Percentiles rank a stretch among this genome's conserved stretches.
phyloP scores from a whole-genome alignment of 2,113 vertebrate species.

The Oreochromis tanganicae region DNA sequence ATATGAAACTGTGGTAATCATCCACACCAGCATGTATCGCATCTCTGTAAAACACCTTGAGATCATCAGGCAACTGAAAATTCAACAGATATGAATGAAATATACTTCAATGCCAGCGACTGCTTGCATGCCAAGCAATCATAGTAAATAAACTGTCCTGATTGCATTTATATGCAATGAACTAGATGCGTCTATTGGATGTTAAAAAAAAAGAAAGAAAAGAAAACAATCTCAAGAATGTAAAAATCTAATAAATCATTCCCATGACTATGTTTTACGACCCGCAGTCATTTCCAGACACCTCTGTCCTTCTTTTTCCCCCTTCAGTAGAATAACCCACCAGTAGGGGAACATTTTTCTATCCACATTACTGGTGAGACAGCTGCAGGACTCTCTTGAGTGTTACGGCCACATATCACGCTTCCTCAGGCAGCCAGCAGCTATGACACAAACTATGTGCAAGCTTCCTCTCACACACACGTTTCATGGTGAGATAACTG shows the following conservation, averaged over 20 bases:
- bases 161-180: neutral
- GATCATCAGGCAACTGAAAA: neutral
- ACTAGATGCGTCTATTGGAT: neutral
- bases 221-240: conserved; percentile 27
- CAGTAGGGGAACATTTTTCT: conserved; percentile 21
- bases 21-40: neutral
- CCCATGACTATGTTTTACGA: conserved; percentile 12
- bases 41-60: neutral
- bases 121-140: neutral
- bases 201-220: neutral
- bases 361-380: conserved; percentile 11
- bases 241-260: conserved; percentile 36
- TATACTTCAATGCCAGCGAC: neutral
- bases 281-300: conserved; percentile 8
- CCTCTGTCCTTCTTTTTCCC: neutral
- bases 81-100: neutral
- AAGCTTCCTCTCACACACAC: conserved; percentile 35
- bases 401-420: conserved; percentile 44
- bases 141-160: neutral
- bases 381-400: conserved; percentile 49
- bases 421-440: conserved; percentile 47
- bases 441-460: conserved; percentile 42
- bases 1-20: neutral
- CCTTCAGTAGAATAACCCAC: conserved; percentile 12
- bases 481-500: conserved; percentile 40